Conservation (phyloP, 2,888 invertebrate genomes). For the Eugnorisma glareosa region DNA sequence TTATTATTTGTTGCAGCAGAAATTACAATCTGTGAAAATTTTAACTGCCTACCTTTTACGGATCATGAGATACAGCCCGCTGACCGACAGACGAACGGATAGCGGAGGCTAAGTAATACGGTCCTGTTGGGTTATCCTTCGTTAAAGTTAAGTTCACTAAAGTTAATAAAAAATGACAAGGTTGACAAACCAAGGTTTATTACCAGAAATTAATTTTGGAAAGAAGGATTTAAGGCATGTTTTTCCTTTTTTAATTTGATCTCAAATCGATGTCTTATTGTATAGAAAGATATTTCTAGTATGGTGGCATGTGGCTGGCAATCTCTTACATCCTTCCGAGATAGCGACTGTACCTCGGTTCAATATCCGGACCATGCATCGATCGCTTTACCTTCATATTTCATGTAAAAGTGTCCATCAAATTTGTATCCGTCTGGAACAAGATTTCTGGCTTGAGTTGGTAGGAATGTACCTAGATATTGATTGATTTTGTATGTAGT, state of each 20-base stretch:
- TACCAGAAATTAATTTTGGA: too few relatives aligned
- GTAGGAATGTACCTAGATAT: background rate
- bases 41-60: too few relatives aligned
- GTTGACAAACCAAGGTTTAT: too few relatives aligned
- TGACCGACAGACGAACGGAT: too few relatives aligned
- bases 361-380: slow-evolving; percentile 58
- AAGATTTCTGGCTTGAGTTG: slow-evolving; percentile 21
- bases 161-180: background rate
- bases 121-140: too few relatives aligned
- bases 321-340: slow-evolving; percentile 54
- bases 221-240: too few relatives aligned
- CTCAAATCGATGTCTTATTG: background rate
- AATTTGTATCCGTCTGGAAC: slow-evolving; percentile 33
- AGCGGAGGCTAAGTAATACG: too few relatives aligned
- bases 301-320: slow-evolving; percentile 35
- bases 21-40: too few relatives aligned
- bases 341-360: slow-evolving; percentile 28
- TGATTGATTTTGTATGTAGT: slow-evolving; percentile 24
- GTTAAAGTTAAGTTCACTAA: too few relatives aligned
- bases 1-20: too few relatives aligned
- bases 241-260: background rate
- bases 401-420: slow-evolving; percentile 36
- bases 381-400: slow-evolving; percentile 49
- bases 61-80: too few relatives aligned
- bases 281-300: background rate